Percentiles rank a stretch among this genome's conserved stretches.
These are phyloP conservation scores for Alexandromys fortis DNA, from an alignment of 2,113 vertebrate species.

Conservation along the genomic window DNA sequence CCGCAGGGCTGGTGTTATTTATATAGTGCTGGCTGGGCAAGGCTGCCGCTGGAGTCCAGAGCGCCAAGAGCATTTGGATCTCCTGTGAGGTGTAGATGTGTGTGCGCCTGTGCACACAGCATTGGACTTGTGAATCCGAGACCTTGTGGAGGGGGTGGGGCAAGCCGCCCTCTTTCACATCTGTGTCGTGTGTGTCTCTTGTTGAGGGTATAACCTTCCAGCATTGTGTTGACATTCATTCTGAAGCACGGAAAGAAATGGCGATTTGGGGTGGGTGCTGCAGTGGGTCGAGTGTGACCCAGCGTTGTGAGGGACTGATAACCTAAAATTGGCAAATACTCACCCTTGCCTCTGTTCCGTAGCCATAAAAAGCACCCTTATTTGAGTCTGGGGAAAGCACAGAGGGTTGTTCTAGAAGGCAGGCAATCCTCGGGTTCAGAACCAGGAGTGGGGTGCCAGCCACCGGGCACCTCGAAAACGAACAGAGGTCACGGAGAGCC, in stretches of 20 bases:
- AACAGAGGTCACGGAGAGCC: background rate
- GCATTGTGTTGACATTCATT: background rate
- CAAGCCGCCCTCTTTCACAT: background rate
- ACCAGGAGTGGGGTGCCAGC: background rate
- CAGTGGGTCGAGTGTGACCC: background rate
- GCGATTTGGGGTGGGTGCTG: slow-evolving; percentile 37
- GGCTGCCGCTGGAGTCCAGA: slow-evolving; percentile 4
- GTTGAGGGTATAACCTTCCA: background rate
- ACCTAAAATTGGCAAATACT: background rate
- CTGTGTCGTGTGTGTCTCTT: background rate
- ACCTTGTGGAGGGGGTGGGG: slow-evolving; percentile 15
- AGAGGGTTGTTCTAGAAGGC: background rate
- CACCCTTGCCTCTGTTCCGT: background rate
- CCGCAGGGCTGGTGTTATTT: slow-evolving; percentile 72
- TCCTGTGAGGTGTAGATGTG: background rate
- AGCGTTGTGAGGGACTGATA: background rate
- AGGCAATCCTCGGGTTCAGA: background rate
- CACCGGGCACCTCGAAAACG: background rate
- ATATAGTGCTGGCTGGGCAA: background rate
- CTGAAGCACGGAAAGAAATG: slow-evolving; percentile 17
- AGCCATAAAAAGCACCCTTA: background rate
- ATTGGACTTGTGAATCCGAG: background rate
- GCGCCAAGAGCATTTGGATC: background rate
- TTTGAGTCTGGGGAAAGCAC: background rate
- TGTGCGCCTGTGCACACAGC: slow-evolving; percentile 51